Evolutionary conservation across 1,140 invertebrate genomes (phyloP), one percentile per base, ranked within the genome.

Genomic region (Drosophila kepulauana): DNA sequence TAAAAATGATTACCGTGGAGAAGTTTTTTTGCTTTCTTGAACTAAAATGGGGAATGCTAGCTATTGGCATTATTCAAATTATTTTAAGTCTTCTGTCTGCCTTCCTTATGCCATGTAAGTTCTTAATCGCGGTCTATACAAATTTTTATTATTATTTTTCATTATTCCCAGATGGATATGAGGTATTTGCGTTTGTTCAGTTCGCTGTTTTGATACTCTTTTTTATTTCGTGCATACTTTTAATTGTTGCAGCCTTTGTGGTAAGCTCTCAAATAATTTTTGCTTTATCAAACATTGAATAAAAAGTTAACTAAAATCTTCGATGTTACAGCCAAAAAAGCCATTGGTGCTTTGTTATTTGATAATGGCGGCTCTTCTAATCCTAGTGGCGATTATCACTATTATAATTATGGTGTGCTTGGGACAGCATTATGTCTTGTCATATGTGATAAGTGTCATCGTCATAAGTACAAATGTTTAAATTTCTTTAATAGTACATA

Each of bases 1-100:
- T 13, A 2, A 48, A 13, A n/a, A 52, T 52, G 49, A 13, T 52
- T 13, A 52, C 49, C 1, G 67, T 78, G 0, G 1, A 64, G 0
- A 66, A 61, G 7, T 71, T 78, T 56, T 45, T 77, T 6, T 38
- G 3, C 25, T 72, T 41, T 13, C 20, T 75, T 0, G 56, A 71
- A 0, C 13, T 78, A 2, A 77, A 71, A 20, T 51, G 11, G 49
- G 74, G 65, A 1, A 35, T 65, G 0, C 3, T 72, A 0, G 45
- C 77, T 5, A 57, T 71, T 5, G 52, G 13, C 1, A 25, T 78
- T 0, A 7, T 74, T 1, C 71, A 78, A 5, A 6, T 28, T n/a
- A 41, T n/a, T n/a, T n/a, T n/a, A n/a, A n/a, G n/a, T n/a, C n/a
- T n/a, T n/a, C n/a, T n/a, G n/a, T n/a, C n/a, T n/a, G n/a, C n/a